Conservation (phyloP, 1,140 invertebrate genomes). For the Diorhabda sublineata region DNA sequence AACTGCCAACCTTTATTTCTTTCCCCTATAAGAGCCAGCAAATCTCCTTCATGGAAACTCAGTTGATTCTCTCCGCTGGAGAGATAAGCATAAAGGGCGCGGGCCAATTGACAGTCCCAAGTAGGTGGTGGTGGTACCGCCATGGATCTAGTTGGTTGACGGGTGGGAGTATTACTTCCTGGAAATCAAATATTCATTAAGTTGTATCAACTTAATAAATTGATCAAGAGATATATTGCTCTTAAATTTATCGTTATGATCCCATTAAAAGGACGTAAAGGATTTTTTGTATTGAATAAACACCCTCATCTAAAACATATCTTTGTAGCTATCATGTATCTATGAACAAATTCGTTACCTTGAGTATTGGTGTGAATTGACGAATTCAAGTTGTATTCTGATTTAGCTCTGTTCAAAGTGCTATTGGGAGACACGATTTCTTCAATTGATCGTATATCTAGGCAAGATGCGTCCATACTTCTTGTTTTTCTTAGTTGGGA, state of each 20-base stretch:
- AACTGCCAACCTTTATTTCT: conserved; percentile 94
- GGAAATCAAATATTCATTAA: conserved; percentile 6
- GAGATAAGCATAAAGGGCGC: conserved; percentile 84
- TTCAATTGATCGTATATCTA: conserved; percentile 71
- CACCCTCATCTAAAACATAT: too few species aligned
- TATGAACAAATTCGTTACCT: conserved; percentile 43
- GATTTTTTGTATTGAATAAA: too few species aligned
- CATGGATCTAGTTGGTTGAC: conserved; percentile 65
- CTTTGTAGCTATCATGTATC: too few species aligned
- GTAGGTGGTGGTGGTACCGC: conserved; percentile 60
- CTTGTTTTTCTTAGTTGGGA: conserved; percentile 80
- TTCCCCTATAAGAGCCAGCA: conserved; percentile 83
- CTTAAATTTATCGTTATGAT: too few species aligned
- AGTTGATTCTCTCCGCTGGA: conserved; percentile 89
- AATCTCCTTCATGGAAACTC: conserved; percentile 86
- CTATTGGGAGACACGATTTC: conserved; percentile 56
- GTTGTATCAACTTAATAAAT: too few species aligned
- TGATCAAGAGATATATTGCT: too few species aligned
- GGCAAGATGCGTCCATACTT: conserved; percentile 81
- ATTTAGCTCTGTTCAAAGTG: conserved; percentile 73
- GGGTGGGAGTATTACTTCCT: conserved; percentile 54
- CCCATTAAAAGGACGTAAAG: too few species aligned
- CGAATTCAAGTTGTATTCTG: conserved; percentile 78
- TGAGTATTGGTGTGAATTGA: conserved; percentile 55
- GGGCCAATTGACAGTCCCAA: conserved; percentile 63